Evolutionary conservation across 2,113 vertebrate genomes (phyloP).

Genomic region (Rhinoptilus africanus): DNA sequence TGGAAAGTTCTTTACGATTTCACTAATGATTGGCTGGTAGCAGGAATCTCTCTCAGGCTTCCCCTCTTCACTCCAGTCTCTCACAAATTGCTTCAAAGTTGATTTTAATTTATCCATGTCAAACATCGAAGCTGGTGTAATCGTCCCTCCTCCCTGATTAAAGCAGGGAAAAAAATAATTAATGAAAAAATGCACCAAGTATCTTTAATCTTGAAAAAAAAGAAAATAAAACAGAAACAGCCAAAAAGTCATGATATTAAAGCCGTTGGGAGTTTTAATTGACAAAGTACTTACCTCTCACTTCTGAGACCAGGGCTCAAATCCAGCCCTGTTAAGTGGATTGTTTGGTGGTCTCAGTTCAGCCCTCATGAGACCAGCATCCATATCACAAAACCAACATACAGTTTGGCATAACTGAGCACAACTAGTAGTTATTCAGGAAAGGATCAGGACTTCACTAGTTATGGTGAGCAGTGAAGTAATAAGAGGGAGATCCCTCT

Average conservation of each 20-base stretch:
- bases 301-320: not conserved
- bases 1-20: slow-evolving; percentile 88
- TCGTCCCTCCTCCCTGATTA: slow-evolving; percentile 74
- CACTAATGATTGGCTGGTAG: slow-evolving; percentile 88
- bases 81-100: slow-evolving; percentile 93
- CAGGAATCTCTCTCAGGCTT: slow-evolving; percentile 87
- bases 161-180: not conserved
- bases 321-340: not conserved
- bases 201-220: not conserved
- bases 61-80: slow-evolving; percentile 91
- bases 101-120: slow-evolving; percentile 97
- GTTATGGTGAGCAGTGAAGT: no score
- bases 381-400: slow-evolving; percentile 19
- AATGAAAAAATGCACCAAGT: not conserved
- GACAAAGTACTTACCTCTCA: not conserved
- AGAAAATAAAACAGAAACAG: not conserved
- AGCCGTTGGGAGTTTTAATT: not conserved
- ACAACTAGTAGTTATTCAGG: not conserved
- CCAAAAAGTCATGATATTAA: not conserved
- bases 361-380: not conserved
- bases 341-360: not conserved
- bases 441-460: not conserved
- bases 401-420: not conserved
- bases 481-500: not conserved
- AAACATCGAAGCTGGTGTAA: slow-evolving; percentile 84